These are phyloP conservation scores for Enteromius fasciolatus DNA, from an alignment of 2,797 vertebrate genomes.

Conservation along the genomic window DNA sequence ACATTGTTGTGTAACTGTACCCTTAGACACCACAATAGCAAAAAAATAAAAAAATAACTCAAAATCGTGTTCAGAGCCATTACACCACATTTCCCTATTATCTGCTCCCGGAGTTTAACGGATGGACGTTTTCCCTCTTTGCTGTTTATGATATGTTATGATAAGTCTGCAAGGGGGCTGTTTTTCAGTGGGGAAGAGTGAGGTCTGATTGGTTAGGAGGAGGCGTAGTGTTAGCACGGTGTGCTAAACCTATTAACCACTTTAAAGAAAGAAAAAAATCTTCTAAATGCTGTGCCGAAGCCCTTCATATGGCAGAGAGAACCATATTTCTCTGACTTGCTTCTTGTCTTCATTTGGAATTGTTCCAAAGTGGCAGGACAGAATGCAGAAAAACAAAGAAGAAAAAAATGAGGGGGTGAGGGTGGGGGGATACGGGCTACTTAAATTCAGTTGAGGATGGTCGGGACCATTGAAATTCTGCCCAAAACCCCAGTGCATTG, in stretches of 20 bases:
- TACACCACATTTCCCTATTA: not conserved
- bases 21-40: not conserved
- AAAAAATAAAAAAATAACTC: not conserved
- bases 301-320: slow-evolving; percentile 20
- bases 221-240: slow-evolving; percentile 25
- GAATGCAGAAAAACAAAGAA: slow-evolving; percentile 36
- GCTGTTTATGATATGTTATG: slow-evolving; percentile 13
- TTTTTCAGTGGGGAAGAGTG: slow-evolving; percentile 7
- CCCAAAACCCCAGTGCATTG: slow-evolving; percentile 69
- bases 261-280: slow-evolving; percentile 20
- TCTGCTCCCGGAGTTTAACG: slow-evolving; percentile 9
- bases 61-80: slow-evolving; percentile 9
- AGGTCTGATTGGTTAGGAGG: slow-evolving; percentile 8
- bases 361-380: slow-evolving; percentile 50
- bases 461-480: slow-evolving; percentile 72
- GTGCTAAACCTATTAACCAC: slow-evolving; percentile 45
- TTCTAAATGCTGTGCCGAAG: not conserved
- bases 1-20: not conserved
- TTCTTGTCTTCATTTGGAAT: slow-evolving; percentile 17
- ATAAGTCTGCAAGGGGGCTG: slow-evolving; percentile 3
- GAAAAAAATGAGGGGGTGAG: slow-evolving; percentile 30
- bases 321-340: slow-evolving; percentile 8
- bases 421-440: slow-evolving; percentile 53
- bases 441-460: slow-evolving; percentile 68
- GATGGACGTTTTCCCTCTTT: slow-evolving; percentile 1